Base-by-base conservation (phyloP, 1,140 invertebrate species). In the Ceratosolen solmsi region DNA sequence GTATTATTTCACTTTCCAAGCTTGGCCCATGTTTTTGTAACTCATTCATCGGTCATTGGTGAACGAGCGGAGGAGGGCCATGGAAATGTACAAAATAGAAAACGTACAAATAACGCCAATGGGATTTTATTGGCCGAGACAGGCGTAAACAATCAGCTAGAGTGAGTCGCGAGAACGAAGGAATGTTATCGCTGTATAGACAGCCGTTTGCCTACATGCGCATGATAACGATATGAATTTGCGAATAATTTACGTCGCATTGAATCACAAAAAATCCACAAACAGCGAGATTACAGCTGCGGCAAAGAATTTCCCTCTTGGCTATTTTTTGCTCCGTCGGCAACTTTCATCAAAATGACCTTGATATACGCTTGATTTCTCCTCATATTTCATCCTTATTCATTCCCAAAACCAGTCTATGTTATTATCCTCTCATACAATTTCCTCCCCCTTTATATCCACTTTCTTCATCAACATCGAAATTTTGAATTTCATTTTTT, bases 351-450 rank as follows among this genome's bases (percentile, higher is more conserved):
- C 15, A 36, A 36, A 65, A 30, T 65, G 82, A 84, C 79, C 80
- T 82, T 58, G 46, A n/a, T 27, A 73, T 82, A 83, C 83, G 80
- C 56, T 81, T 78, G 76, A 85, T 85, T 85, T 85, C 54, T 80
- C 82, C 78, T 85, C 84, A 85, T 88, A 87, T 87, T 87, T 88
- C 86, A 89, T 87, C 87, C 86, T 88, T 83, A 75, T 73, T 86
- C 87, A 87, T 88, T 83, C 73, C 74, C 82, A 84, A 74, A 36
- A 74, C 3, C 20, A 74, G 27, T 54, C 22, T 27, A 17, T 20
- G 46, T 54, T 56, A 74, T 58, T 74, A 33, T 15, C 20, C 30
- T 58, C 11, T 56, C 49, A 22, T 36, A 49, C 17, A 54, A 36
- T 49, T 20, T 56, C n/a, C 17, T 65, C 15, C n/a, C 30, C 17